Conservation (phyloP, 2,797 vertebrate species). For the Silurus aristotelis region DNA sequence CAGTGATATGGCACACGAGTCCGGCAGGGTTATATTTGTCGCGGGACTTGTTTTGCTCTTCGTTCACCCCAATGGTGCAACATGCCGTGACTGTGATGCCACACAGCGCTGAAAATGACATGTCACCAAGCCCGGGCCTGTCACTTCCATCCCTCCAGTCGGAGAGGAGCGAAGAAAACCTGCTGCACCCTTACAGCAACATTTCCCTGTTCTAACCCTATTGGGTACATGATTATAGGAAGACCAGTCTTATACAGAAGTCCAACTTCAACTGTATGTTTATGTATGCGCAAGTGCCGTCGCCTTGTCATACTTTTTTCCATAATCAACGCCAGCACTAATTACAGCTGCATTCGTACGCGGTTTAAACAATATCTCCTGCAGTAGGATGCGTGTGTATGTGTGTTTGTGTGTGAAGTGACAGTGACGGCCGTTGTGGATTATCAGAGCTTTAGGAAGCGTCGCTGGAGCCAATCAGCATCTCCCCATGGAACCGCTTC, state of each 20-base stretch:
- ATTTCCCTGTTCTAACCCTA: conserved; percentile 15
- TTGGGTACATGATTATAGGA: background rate
- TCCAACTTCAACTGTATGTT: background rate
- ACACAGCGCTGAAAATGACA: conserved; percentile 42
- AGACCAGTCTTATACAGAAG: background rate
- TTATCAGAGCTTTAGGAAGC: conserved; percentile 62
- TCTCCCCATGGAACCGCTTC: conserved; percentile 44
- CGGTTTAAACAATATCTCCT: conserved; percentile 6
- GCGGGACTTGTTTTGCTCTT: conserved; percentile 17
- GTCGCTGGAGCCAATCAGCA: conserved; percentile 52
- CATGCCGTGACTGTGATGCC: conserved; percentile 30
- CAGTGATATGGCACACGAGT: conserved; percentile 13
- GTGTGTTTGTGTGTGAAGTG: conserved; percentile 12
- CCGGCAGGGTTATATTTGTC: conserved; percentile 39
- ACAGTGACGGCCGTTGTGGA: conserved; percentile 56
- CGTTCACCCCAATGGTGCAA: conserved; percentile 37
- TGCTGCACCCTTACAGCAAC: conserved; percentile 3
- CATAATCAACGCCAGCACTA: conserved; percentile 11
- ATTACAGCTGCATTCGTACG: background rate
- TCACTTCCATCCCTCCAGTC: background rate
- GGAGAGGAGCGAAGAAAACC: background rate
- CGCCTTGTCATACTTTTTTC: background rate
- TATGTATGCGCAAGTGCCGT: background rate
- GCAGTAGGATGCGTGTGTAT: background rate
- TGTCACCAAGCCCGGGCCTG: conserved; percentile 26